A percentile compares a stretch with the other conserved stretches of the same genome.
Conservation (phyloP, 2,888 invertebrate species). For the Calliopum simillimum region DNA sequence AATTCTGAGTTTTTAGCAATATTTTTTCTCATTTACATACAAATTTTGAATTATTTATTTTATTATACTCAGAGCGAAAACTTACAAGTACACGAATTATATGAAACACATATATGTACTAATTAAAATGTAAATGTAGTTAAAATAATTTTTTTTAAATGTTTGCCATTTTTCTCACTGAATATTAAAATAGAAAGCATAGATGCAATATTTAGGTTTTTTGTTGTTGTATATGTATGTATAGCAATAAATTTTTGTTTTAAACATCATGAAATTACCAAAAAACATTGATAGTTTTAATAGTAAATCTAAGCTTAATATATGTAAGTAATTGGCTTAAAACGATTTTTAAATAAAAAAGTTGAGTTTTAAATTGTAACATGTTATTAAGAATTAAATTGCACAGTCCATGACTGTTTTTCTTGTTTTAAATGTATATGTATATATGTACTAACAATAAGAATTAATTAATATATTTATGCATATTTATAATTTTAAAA, state of each 20-base stretch:
- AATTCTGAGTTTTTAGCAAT: constrained; percentile 4
- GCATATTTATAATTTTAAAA: constrained; percentile 26
- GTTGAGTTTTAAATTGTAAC: not conserved
- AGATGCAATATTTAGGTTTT: not conserved
- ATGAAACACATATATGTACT: constrained; percentile 15
- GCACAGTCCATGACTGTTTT: constrained; percentile 9
- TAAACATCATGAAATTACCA: not conserved
- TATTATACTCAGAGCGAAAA: constrained; percentile 18
- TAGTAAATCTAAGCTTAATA: not conserved
- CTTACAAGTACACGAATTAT: constrained; percentile 1
- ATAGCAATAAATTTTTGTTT: not conserved
- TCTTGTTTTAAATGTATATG: not conserved
- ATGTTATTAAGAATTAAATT: constrained; percentile 16
- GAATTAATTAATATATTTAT: constrained; percentile 12
- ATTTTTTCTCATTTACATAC: not conserved
- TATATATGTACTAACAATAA: constrained; percentile 1
- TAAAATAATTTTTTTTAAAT: constrained; percentile 13
- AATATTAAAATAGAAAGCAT: not conserved
- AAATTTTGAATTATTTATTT: not conserved
- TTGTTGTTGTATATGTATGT: not conserved
- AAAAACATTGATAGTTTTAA: not conserved
- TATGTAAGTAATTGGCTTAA: not conserved
- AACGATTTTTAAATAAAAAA: too few species aligned
- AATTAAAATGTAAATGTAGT: constrained; percentile 12
- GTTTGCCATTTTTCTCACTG: too few species aligned